Evolutionary conservation across 1,140 invertebrate species (phyloP), one percentile per base, ranked within the genome.

Genomic region (Carcinoscorpius rotundicauda): DNA sequence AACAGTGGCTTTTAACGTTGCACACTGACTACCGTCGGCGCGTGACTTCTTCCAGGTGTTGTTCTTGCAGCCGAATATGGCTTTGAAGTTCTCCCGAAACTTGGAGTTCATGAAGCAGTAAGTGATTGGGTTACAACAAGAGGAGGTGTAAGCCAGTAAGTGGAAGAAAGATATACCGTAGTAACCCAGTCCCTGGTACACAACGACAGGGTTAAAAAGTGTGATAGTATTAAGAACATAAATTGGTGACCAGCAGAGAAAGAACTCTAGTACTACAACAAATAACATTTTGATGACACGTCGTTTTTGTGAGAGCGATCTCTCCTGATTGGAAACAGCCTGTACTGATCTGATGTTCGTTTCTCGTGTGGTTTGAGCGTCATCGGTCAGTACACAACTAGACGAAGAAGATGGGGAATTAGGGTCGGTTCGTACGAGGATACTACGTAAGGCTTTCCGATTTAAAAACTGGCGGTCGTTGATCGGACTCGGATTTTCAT

Each of bases 91-190:
- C 52, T 75, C 69, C 4, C 81, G 70, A 69, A 82, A 82, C 61
- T 78, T 79, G 56, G 73, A 74, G 71, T 81, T 81, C 76, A 81
- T 76, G 71, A 81, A 81, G 66, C 79, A 81, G 70, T 81, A 81
- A 0, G 80, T 81, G 68, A 81, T 78, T 8, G 80, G 81, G 68
- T 82, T 82, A 60, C 79, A 77, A 69, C 79, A 81, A 3, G 78
- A 78, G 4, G 78, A 80, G 3, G 79, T 66, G 67, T 81, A 82
- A 5, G 79, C 74, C 52, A 82, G 68, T 49, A 82, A 71, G 49
- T 78, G 77, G 49, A 82, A 75, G 53, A 77, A 66, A 5, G 78
- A 76, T 64, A 78, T 78, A 69, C 6, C 75, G 63, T n/a, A 66
- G 62, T 65, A 72, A 51, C 65, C 71, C 52, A 61, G 10, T 53